Conservation (phyloP, 2,888 invertebrate genomes). For the Plemyria rubiginata region DNA sequence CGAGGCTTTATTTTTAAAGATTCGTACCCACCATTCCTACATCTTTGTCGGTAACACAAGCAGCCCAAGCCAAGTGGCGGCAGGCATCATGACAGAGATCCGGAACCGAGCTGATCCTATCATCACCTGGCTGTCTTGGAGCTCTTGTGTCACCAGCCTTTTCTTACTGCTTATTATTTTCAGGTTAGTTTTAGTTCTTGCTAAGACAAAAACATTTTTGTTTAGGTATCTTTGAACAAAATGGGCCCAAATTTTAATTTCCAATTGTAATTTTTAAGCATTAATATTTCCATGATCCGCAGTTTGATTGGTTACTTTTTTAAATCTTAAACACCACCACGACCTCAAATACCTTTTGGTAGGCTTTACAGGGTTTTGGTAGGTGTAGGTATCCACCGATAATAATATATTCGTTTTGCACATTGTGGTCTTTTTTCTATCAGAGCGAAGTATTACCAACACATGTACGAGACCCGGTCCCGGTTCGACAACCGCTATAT, state of each 20-base stretch:
- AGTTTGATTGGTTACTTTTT: no score
- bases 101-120: constrained; percentile 84
- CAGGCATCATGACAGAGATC: constrained; percentile 86
- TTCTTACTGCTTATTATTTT: constrained; percentile 87
- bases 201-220: no score
- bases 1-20: constrained; percentile 55
- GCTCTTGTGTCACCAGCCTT: constrained; percentile 86
- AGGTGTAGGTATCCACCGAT: no score
- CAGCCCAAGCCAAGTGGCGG: constrained; percentile 77
- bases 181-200: constrained; percentile 68
- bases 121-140: constrained; percentile 86
- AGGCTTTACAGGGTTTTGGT: no score
- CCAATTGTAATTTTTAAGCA: no score
- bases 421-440: neutral
- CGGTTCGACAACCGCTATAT: constrained; percentile 90
- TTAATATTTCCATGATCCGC: no score
- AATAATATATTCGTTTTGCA: no score
- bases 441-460: constrained; percentile 89
- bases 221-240: no score
- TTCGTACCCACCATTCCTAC: constrained; percentile 64
- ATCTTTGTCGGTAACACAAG: constrained; percentile 62
- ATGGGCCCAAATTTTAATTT: no score
- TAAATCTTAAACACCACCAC: no score
- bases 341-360: no score
- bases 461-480: constrained; percentile 88